Evolutionary conservation across 2,113 vertebrate genomes (phyloP), one percentile per base, ranked within the genome.

Genomic region (Excalfactoria chinensis): DNA sequence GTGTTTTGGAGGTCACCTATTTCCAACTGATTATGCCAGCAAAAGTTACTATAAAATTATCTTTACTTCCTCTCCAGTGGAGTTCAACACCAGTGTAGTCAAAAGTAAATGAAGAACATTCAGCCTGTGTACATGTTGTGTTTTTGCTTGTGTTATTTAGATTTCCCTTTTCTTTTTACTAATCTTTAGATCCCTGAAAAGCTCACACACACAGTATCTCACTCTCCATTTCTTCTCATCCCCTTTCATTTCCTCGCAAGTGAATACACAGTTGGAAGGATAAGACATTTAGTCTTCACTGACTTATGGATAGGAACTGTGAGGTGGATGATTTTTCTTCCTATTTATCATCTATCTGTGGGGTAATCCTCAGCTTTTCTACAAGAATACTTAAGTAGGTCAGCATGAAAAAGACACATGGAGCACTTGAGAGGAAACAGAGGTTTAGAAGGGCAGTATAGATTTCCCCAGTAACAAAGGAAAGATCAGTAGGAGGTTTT

Each of bases 361-460:
- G 80, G 90, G 80, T 96, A 96, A 94, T 94, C 32, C 4, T 73
- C 72, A 75, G 82, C 67, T 51, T 86, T 82, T 93, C 71, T 76
- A 56, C 81, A 44, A 74, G 43, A 79, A 78, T 49, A 43, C 44
- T 80, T 69, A 84, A 68, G 53, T 35, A 67, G 48, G 66, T 43
- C 55, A 78, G 79, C 63, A 70, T 40, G 48, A 69, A 40, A 92
- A 86, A 83, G 63, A 62, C 89, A 49, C 2, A 3, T 83, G 60
- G 70, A 64, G 16, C 69, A 88, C 55, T n/a, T 46, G 90, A 82
- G 84, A 84, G 66, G 89, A 88, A 88, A 84, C n/a, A 37, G 44
- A 41, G 22, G 28, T 90, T 88, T 90, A 59, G 53, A 55, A 80
- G 63, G 66, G 51, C 44, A 46, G 30, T 62, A 4, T 1, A 93